phyloP scores from a whole-genome alignment of 1,140 invertebrate species.

The Diprion similis region DNA sequence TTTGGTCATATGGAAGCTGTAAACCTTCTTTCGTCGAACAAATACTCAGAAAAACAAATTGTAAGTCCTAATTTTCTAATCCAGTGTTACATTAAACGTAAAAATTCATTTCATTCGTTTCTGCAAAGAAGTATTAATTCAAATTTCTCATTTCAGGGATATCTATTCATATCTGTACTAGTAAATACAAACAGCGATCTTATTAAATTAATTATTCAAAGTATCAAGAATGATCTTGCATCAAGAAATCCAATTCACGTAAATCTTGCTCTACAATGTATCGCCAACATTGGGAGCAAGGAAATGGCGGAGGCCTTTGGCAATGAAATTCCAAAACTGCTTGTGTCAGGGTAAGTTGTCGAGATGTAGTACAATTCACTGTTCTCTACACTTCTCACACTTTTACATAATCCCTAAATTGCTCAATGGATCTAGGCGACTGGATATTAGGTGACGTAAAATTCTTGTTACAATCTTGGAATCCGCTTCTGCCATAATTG shows the following conservation, averaged over 20 bases:
- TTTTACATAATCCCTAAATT: constrained; percentile 20
- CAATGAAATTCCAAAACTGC: constrained; percentile 96
- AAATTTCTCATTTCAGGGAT: constrained; percentile 75
- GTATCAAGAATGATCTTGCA: constrained; percentile 98
- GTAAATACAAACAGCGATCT: constrained; percentile 99
- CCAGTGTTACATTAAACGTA: constrained; percentile 1
- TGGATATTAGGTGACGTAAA: constrained; percentile 32
- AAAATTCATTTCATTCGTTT: constrained; percentile 12
- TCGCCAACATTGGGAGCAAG: constrained; percentile 98
- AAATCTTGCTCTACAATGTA: constrained; percentile 99
- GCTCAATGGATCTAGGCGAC: constrained; percentile 34
- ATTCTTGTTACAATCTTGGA: not conserved
- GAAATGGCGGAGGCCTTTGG: constrained; percentile 99
- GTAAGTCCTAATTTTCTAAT: constrained; percentile 67
- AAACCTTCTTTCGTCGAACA: constrained; percentile 99
- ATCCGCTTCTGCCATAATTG: not conserved
- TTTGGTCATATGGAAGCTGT: constrained; percentile 99
- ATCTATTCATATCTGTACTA: constrained; percentile 98
- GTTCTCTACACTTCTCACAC: constrained; percentile 19
- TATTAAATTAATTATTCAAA: constrained; percentile 99
- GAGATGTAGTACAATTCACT: constrained; percentile 1
- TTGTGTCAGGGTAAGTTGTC: constrained; percentile 88
- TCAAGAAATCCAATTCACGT: constrained; percentile 98
- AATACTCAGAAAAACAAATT: constrained; percentile 99
- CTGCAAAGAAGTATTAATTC: constrained; percentile 16